Evolutionary conservation across 2,113 vertebrate species (phyloP), one percentile per base, ranked within the genome.

Genomic region (Cyrtonyx montezumae): DNA sequence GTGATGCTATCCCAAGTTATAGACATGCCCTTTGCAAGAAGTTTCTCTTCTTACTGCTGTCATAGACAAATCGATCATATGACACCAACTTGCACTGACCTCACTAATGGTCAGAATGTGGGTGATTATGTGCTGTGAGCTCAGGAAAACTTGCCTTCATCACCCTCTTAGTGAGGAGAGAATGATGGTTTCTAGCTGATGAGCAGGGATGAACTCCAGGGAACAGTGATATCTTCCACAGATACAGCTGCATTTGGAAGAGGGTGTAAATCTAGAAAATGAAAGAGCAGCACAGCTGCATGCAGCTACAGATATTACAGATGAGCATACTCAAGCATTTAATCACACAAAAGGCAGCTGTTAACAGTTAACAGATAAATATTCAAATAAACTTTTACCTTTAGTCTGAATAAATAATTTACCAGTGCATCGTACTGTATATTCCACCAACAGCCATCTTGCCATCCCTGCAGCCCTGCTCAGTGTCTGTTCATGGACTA

Each of bases 341-440:
- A 61, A 76, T 61, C 25, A 16, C 45, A 76, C 20, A 13, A 45
- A 76, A 37, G 42, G 20, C 12, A 76, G n/a, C 23, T 45, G n/a
- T 75, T 88, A 94, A 91, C 82, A 62, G 84, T 74, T 91, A 80
- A 87, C 69, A 84, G 63, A 85, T 79, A 88, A 88, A 86, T 70
- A 90, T 73, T 82, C 59, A 88, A 86, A 86, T 55, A 84, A 94
- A 75, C 79, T 3, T 85, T 85, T 80, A 79, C 69, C 69, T 84
- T 82, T 71, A 82, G 21, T 85, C 46, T 69, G 8, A 82, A 68
- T 86, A 84, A 94, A 94, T 93, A 88, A 96, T 93, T 93, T 82
- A 92, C 85, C 78, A 78, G 74, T 56, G 56, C 67, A 95, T 89
- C 70, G 70, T 36, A 69, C 53, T 19, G 25, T 87, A 82, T 89